Evolutionary conservation across 2,797 vertebrate genomes (phyloP).

Genomic region (Chloroceryle amazona): DNA sequence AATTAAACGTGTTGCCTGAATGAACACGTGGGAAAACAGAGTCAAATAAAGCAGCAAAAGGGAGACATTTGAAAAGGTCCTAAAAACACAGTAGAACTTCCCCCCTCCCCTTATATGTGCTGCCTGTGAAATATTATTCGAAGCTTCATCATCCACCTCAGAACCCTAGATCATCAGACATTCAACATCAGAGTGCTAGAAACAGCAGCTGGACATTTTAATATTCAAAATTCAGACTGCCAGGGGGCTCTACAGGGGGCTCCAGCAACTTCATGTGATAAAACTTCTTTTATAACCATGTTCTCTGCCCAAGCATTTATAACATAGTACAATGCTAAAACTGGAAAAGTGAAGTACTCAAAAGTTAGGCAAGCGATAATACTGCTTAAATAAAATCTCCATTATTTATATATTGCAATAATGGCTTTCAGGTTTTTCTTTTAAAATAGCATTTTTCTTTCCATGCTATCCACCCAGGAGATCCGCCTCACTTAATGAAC

Average conservation of each 20-base stretch:
- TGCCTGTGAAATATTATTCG: not conserved
- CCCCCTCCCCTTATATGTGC: no score
- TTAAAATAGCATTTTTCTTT: not conserved
- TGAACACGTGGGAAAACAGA: rapidly evolving
- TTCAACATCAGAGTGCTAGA: not conserved
- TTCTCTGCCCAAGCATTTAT: not conserved
- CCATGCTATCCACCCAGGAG: not conserved
- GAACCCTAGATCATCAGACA: not conserved
- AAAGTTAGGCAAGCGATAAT: not conserved
- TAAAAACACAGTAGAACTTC: not conserved
- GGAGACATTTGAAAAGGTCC: not conserved
- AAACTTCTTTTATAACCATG: not conserved
- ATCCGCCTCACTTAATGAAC: not conserved
- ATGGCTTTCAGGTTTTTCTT: not conserved
- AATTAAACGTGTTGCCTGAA: not conserved
- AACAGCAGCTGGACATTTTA: not conserved
- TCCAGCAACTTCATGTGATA: not conserved
- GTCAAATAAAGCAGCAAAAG: not conserved
- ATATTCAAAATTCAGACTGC: not conserved
- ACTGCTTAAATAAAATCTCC: not conserved
- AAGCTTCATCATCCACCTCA: not conserved
- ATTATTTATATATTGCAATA: not conserved
- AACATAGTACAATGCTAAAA: not conserved
- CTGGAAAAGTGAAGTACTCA: not conserved
- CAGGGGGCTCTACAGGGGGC: not conserved